These are phyloP conservation scores for Acronicta psi DNA, from an alignment of 2,888 invertebrate species.

Conservation along the genomic window DNA sequence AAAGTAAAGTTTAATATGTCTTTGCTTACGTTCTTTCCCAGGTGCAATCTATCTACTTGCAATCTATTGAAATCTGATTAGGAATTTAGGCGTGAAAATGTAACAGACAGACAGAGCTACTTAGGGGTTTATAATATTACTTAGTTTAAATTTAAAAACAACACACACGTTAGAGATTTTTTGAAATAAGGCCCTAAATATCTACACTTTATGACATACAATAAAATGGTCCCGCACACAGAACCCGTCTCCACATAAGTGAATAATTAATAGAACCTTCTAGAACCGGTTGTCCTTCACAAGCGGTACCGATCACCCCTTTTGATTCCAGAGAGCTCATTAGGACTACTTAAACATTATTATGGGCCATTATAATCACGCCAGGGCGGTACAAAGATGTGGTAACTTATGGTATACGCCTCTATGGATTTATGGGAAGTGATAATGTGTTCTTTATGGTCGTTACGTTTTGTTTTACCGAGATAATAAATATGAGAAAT, in stretches of 20 bases:
- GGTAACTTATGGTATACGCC: constrained; percentile 43
- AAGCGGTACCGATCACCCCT: constrained; percentile 61
- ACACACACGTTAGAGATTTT: too few relatives aligned
- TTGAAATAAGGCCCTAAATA: constrained; percentile 1
- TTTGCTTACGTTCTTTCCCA: too few relatives aligned
- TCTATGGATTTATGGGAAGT: constrained; percentile 45
- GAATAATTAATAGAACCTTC: constrained; percentile 61
- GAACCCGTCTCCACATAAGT: constrained; percentile 36
- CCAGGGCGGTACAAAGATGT: constrained; percentile 46
- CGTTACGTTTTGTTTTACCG: constrained; percentile 37
- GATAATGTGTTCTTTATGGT: constrained; percentile 52
- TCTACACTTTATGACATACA: constrained; percentile 30
- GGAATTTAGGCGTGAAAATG: too few relatives aligned
- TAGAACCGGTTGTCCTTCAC: constrained; percentile 63
- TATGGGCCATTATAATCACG: constrained; percentile 79
- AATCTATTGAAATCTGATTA: too few relatives aligned
- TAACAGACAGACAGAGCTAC: too few relatives aligned
- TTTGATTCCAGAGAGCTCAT: constrained; percentile 69
- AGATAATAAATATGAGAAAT: constrained; percentile 31
- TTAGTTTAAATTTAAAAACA: too few relatives aligned
- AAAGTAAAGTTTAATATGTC: too few relatives aligned
- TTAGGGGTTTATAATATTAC: too few relatives aligned
- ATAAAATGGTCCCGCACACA: constrained; percentile 29
- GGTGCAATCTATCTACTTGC: too few relatives aligned
- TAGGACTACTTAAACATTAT: constrained; percentile 81